phyloP scores from a whole-genome alignment of 2,888 invertebrate genomes.

The Melieria omissa region DNA sequence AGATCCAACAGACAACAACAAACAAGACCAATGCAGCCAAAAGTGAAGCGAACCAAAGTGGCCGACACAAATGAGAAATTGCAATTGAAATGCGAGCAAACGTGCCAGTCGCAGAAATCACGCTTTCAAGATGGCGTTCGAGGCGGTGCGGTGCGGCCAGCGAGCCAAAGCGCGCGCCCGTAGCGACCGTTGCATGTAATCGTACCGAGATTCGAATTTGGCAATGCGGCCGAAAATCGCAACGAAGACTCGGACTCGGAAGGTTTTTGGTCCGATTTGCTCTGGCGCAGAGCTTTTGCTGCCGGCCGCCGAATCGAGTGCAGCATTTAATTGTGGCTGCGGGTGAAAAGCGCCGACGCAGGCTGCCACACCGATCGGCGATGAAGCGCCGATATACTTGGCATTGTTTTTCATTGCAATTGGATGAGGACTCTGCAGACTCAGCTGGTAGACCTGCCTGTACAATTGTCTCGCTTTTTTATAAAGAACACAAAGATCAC shows the following conservation, averaged over 20 bases:
- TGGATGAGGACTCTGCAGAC: not conserved
- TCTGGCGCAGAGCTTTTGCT: too few species aligned
- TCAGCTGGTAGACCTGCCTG: too few species aligned
- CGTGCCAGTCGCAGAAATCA: constrained; percentile 51
- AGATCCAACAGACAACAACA: too few species aligned
- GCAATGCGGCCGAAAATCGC: constrained; percentile 18
- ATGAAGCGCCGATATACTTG: not conserved
- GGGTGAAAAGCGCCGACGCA: not conserved
- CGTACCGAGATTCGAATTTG: constrained; percentile 32
- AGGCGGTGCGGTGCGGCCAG: constrained; percentile 1
- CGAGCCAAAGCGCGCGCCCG: constrained; percentile 17
- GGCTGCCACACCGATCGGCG: not conserved
- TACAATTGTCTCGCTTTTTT: too few species aligned
- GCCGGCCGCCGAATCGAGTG: too few species aligned
- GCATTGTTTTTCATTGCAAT: too few species aligned
- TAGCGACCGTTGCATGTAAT: constrained; percentile 20
- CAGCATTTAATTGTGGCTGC: constrained; percentile 8
- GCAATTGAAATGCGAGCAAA: constrained; percentile 63
- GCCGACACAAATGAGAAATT: constrained; percentile 48
- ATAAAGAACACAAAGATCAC: too few species aligned
- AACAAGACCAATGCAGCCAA: too few species aligned
- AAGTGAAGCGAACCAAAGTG: too few species aligned
- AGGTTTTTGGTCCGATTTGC: too few species aligned
- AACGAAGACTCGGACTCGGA: too few species aligned
- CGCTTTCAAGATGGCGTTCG: constrained; percentile 17